phyloP scores from a whole-genome alignment of 2,888 invertebrate genomes.

The Coecobrya sp. region DNA sequence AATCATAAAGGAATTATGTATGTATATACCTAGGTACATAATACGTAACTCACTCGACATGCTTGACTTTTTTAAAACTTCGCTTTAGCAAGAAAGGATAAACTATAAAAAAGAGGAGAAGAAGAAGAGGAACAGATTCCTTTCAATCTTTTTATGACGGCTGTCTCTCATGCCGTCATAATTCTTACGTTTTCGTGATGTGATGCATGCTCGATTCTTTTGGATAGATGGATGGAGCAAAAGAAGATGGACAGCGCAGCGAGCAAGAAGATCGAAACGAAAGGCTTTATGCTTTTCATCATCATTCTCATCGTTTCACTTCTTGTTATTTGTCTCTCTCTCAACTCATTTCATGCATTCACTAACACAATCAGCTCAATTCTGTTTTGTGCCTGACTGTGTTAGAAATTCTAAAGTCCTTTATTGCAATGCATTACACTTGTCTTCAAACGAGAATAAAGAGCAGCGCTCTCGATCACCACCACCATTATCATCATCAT shows the following conservation, averaged over 20 bases:
- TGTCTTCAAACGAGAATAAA: constrained; percentile 47
- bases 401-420: constrained; percentile 13
- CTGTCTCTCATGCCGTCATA: constrained; percentile 86
- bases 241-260: constrained; percentile 68
- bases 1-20: constrained; percentile 52
- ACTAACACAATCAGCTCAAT: constrained; percentile 50
- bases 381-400: constrained; percentile 29
- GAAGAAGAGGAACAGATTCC: constrained; percentile 80
- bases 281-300: constrained; percentile 67
- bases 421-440: constrained; percentile 48
- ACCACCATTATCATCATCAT: constrained; percentile 62
- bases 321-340: constrained; percentile 51
- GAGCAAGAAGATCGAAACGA: constrained; percentile 40
- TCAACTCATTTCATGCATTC: constrained; percentile 47
- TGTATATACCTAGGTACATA: constrained; percentile 10
- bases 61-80: constrained; percentile 75
- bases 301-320: background rate
- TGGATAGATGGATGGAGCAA: constrained; percentile 79
- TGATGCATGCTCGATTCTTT: constrained; percentile 81
- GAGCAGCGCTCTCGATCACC: constrained; percentile 63
- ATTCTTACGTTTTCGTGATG: constrained; percentile 82
- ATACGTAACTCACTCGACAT: constrained; percentile 61
- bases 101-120: constrained; percentile 46
- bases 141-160: constrained; percentile 85
- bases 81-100: constrained; percentile 55